Conservation (phyloP, 2,113 vertebrate genomes). For the Serilophus lunatus region DNA sequence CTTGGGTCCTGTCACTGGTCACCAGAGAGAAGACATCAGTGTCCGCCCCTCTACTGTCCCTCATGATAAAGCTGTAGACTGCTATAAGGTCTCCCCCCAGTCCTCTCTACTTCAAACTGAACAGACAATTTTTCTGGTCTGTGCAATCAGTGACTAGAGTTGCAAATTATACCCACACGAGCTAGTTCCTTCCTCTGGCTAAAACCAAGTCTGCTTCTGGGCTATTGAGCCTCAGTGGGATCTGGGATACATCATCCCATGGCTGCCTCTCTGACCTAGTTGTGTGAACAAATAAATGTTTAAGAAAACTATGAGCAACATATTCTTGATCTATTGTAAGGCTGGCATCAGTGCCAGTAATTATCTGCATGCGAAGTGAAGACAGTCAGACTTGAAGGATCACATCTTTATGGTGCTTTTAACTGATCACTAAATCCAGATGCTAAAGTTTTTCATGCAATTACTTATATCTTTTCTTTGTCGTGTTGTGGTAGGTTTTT, state of each 20-base stretch:
- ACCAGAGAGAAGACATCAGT: background rate
- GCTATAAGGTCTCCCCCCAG: too few species aligned
- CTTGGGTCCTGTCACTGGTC: background rate
- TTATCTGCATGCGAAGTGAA: background rate
- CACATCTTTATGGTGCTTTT: background rate
- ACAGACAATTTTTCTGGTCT: background rate
- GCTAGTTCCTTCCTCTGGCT: background rate
- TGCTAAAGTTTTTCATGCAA: background rate
- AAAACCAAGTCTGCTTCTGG: background rate
- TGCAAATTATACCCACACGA: background rate
- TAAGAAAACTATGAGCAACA: background rate
- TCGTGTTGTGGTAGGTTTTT: too few species aligned
- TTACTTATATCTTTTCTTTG: background rate
- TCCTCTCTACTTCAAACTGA: background rate
- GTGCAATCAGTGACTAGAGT: background rate
- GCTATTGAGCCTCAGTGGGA: background rate
- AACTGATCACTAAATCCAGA: background rate
- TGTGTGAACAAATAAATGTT: background rate
- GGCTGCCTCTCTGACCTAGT: background rate
- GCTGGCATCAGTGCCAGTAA: background rate
- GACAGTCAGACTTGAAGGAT: background rate
- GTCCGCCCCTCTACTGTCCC: background rate
- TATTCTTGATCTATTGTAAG: background rate
- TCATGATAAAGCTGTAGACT: background rate
- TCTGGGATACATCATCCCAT: background rate